Percentiles rank a stretch among this genome's conserved stretches.
Evolutionary conservation across 2,113 vertebrate species (phyloP).

Genomic region (Clarias gariepinus): DNA sequence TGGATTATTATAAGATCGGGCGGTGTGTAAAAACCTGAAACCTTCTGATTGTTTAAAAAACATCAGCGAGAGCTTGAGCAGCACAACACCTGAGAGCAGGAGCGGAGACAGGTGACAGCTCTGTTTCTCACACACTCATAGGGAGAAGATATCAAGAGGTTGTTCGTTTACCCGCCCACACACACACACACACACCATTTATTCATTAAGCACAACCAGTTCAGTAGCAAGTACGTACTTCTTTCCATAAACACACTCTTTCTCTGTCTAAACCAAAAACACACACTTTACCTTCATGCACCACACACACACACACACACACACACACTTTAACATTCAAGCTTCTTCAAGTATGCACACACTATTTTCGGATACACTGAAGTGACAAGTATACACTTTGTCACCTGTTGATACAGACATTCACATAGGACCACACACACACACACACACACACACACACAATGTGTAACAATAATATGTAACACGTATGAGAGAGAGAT

Average conservation of each 20-base stretch:
- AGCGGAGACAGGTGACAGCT: too few species aligned
- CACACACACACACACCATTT: not conserved
- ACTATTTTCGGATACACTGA: not conserved
- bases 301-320: not conserved
- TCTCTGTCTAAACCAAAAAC: not conserved
- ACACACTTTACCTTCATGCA: not conserved
- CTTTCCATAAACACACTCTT: not conserved
- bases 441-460: not conserved
- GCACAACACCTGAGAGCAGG: too few species aligned
- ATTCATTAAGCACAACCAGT: too few species aligned
- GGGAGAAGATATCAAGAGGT: too few species aligned
- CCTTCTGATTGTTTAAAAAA: too few species aligned
- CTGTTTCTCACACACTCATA: too few species aligned
- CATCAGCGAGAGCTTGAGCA: too few species aligned
- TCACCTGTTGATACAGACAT: not conserved
- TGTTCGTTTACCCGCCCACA: too few species aligned
- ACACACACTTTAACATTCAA: conserved; percentile 22
- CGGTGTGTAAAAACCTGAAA: too few species aligned
- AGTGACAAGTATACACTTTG: not conserved
- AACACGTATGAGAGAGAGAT: too few species aligned
- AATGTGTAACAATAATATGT: too few species aligned
- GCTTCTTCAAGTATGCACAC: not conserved
- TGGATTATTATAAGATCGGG: too few species aligned
- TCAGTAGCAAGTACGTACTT: not conserved
- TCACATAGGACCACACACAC: not conserved